Evolutionary conservation across 1,140 invertebrate species (phyloP).

Genomic region (Plectrocnemia conspersa): DNA sequence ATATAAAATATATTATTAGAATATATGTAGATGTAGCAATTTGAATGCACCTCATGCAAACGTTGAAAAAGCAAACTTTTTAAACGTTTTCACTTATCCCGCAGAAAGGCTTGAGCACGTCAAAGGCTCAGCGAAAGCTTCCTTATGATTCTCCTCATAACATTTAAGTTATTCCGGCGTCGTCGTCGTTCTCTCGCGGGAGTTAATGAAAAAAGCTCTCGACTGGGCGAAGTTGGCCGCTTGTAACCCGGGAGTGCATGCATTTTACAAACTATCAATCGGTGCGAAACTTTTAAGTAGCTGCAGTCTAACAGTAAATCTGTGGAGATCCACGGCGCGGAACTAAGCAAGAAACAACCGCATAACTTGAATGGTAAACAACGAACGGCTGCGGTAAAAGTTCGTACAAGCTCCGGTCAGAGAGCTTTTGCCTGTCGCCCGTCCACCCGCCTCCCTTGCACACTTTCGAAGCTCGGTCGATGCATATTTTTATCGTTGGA

Average conservation of each 20-base stretch:
- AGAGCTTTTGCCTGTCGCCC: conserved; percentile 21
- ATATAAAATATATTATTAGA: too few species aligned
- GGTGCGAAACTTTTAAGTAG: conserved; percentile 23
- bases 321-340: neutral
- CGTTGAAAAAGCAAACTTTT: too few species aligned
- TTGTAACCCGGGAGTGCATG: conserved; percentile 2
- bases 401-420: conserved; percentile 12
- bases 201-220: conserved; percentile 27
- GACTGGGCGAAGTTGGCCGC: conserved; percentile 8
- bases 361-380: conserved; percentile 11
- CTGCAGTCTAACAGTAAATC: conserved; percentile 17
- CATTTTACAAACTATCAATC: conserved; percentile 31
- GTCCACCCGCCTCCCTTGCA: neutral
- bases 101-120: neutral
- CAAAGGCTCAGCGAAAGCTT: too few species aligned
- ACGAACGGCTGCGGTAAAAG: conserved; percentile 16
- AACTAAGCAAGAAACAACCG: conserved; percentile 9
- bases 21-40: too few species aligned
- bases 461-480: neutral
- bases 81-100: neutral
- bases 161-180: conserved; percentile 9
- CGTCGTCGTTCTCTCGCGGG: conserved; percentile 11
- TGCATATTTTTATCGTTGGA: neutral
- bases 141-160: too few species aligned
- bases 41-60: too few species aligned